phyloP scores from a whole-genome alignment of 2,113 vertebrate species.

The Sclerurus mexicanus region DNA sequence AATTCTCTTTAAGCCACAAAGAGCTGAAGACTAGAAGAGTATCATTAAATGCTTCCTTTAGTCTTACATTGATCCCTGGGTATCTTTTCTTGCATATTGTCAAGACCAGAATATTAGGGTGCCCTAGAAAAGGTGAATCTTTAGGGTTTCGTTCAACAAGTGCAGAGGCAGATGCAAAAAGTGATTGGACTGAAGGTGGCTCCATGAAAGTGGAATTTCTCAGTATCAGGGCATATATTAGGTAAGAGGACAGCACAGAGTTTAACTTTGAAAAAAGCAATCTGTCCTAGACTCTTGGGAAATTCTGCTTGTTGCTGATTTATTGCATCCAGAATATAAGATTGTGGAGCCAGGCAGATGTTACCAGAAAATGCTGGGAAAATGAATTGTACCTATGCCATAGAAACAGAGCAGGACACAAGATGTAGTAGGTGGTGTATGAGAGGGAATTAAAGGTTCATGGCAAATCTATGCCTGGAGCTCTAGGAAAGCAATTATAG shows the following conservation, averaged over 20 bases:
- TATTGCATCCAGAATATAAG: not conserved
- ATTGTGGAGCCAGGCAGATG: not conserved
- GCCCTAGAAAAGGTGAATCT: not conserved
- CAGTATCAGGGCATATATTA: not conserved
- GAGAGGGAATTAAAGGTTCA: constrained; percentile 37
- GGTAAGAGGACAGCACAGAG: not conserved
- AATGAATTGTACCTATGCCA: not conserved
- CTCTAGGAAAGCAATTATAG: constrained; percentile 55
- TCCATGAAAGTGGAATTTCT: not conserved
- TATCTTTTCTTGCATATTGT: not conserved
- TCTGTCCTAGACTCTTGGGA: not conserved
- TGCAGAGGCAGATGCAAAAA: not conserved
- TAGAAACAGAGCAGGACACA: not conserved
- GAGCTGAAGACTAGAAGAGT: not conserved
- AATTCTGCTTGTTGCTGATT: constrained; percentile 11
- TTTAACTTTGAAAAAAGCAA: not conserved
- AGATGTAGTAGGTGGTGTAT: not conserved
- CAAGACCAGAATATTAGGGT: not conserved
- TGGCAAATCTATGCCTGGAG: constrained; percentile 26
- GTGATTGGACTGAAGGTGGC: not conserved
- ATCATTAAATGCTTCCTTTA: not conserved
- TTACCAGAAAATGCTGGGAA: not conserved
- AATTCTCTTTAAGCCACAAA: not conserved
- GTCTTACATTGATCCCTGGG: not conserved
- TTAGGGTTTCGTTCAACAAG: not conserved